Evolutionary conservation across 2,113 vertebrate genomes (phyloP).

Genomic region (Sinocyclocheilus anophthalmus): DNA sequence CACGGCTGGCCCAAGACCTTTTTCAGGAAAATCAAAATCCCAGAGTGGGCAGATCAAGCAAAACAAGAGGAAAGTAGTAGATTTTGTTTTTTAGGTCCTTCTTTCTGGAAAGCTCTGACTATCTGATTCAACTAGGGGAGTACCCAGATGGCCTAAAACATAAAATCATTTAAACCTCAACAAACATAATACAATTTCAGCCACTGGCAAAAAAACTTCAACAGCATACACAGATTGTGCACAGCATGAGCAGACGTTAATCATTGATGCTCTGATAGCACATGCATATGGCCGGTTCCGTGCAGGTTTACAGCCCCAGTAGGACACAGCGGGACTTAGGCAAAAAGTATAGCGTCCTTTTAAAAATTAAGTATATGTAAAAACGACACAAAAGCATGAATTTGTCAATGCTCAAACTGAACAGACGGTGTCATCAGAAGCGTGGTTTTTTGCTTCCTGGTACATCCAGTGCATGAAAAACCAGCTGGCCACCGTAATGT

Average conservation of each 20-base stretch:
- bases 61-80: too few species aligned
- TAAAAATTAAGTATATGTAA: conserved; percentile 66
- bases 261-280: conserved; percentile 52
- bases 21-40: too few species aligned
- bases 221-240: neutral
- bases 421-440: conserved; percentile 54
- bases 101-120: neutral
- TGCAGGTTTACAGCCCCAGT: conserved; percentile 37
- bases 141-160: too few species aligned
- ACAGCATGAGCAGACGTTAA: conserved; percentile 40
- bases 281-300: too few species aligned
- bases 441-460: too few species aligned
- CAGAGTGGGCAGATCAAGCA: too few species aligned
- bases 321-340: too few species aligned
- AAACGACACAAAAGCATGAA: conserved; percentile 59
- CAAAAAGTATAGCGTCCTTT: conserved; percentile 64
- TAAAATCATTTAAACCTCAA: conserved; percentile 17
- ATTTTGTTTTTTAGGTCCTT: neutral
- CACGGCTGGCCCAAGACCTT: too few species aligned
- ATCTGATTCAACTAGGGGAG: conserved; percentile 1
- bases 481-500: conserved; percentile 2
- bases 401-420: conserved; percentile 60
- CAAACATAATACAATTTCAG: neutral
- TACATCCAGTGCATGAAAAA: too few species aligned
- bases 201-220: neutral